Conservation (phyloP, 2,113 vertebrate genomes). For the Sceloporus undulatus region DNA sequence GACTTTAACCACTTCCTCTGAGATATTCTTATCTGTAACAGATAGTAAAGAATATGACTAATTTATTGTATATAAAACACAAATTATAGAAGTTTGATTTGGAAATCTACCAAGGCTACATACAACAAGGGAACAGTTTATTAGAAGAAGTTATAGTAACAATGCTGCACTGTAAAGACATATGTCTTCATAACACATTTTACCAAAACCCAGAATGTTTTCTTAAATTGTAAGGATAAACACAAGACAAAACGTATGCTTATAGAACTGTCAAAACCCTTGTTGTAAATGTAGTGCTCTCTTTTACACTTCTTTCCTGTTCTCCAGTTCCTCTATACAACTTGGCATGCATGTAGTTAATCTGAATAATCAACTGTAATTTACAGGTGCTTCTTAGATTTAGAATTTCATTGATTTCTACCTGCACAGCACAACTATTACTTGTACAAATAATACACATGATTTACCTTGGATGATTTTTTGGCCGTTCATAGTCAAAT, state of each 20-base stretch:
- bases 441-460: neutral
- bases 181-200: neutral
- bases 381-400: neutral
- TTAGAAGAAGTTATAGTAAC: neutral
- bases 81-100: neutral
- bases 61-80: neutral
- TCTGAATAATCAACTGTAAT: neutral
- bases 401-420: neutral
- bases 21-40: neutral
- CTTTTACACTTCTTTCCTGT: neutral
- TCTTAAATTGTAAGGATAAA: neutral
- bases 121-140: neutral
- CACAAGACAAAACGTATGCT: neutral
- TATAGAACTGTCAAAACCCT: neutral
- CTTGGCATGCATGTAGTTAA: neutral
- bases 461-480: conserved; percentile 47
- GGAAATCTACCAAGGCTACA: neutral
- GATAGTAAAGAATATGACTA: neutral
- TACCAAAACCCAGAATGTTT: neutral
- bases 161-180: neutral
- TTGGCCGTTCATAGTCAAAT: neutral
- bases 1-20: conserved; percentile 30
- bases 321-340: neutral
- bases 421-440: neutral
- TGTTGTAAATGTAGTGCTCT: no score